phyloP scores from a whole-genome alignment of 2,797 vertebrate species.

The Spondyliosoma cantharus region DNA sequence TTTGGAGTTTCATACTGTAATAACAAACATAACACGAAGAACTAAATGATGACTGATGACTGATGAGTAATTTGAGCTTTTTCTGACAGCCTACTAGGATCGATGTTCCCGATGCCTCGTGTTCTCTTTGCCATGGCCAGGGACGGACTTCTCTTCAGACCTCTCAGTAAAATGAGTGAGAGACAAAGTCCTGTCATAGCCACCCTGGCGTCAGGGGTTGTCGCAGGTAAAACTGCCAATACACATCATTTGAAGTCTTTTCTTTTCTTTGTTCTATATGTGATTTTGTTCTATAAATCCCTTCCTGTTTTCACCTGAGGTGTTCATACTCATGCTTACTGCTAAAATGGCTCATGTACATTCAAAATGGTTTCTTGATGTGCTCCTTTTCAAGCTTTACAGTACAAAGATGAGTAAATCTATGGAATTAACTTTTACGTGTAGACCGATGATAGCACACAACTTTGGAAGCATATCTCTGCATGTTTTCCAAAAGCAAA shows the following conservation, averaged over 20 bases:
- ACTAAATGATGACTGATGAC: background rate
- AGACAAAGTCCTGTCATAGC: slow-evolving; percentile 87
- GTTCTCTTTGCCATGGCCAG: slow-evolving; percentile 93
- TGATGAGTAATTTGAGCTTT: slow-evolving; percentile 10
- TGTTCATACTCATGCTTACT: background rate
- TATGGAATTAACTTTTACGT: too few relatives aligned
- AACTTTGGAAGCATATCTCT: background rate
- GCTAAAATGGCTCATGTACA: background rate
- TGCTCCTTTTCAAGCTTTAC: background rate
- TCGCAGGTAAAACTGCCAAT: slow-evolving; percentile 83
- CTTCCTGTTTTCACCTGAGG: background rate
- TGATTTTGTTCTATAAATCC: background rate
- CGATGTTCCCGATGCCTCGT: slow-evolving; percentile 91
- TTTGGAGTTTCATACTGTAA: background rate
- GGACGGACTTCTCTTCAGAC: slow-evolving; percentile 89
- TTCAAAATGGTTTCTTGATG: background rate
- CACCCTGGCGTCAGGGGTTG: slow-evolving; percentile 83
- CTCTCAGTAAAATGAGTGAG: slow-evolving; percentile 84
- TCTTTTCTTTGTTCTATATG: background rate
- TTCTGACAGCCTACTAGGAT: slow-evolving; percentile 86
- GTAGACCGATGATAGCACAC: background rate
- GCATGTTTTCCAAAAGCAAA: background rate
- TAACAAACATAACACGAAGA: background rate
- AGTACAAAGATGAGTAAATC: background rate
- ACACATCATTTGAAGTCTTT: background rate